Evolutionary conservation across 1,140 invertebrate species (phyloP), one percentile per base, ranked within the genome.

Genomic region (Nasonia longicornis): DNA sequence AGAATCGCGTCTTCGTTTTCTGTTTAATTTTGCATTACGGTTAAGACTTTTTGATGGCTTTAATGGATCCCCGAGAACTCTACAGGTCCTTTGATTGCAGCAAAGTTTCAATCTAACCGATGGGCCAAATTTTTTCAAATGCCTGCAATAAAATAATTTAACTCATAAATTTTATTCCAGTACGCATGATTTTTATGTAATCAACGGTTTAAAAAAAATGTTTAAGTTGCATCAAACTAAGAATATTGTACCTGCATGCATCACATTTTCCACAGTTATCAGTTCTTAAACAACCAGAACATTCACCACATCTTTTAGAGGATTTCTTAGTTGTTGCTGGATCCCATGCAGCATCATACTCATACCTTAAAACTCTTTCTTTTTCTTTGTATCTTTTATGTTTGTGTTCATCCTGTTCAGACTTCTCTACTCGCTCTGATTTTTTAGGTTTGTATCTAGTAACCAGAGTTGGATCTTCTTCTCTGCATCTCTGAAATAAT

Each of bases 231-330:
- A n/a, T 58, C 14, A 67, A 67, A 31, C 2, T 67, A 67, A 12
- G 26, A 67, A 29, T 67, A 29, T 63, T 48, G 20, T 84, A 89
- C 89, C 93, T 93, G 88, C 97, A 97, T 16, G 94, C 93, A 83
- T 96, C 96, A 88, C 97, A 98, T 85, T 94, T 93, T 6, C 96
- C 96, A 92, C 97, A 98, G 88, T 98, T 96, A 86, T 96, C 94
- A 12, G 91, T 92, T 81, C 95, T 92, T 52, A 95, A 91, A 88
- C 97, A 98, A 2, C 96, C 96, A 22, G 93, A 93, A 87, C 97
- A 98, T 73, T 95, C 93, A 26, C 96, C 96, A 88, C 97, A 98
- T 74, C 94, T 93, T 87, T 93, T 92, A 29, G 90, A 90, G 6
- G 88, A 87, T 89, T 89, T 83, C 88, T 91, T 20, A 87, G 72